Evolutionary conservation across 2,113 vertebrate species (phyloP).

Genomic region (Argyrosomus japonicus): DNA sequence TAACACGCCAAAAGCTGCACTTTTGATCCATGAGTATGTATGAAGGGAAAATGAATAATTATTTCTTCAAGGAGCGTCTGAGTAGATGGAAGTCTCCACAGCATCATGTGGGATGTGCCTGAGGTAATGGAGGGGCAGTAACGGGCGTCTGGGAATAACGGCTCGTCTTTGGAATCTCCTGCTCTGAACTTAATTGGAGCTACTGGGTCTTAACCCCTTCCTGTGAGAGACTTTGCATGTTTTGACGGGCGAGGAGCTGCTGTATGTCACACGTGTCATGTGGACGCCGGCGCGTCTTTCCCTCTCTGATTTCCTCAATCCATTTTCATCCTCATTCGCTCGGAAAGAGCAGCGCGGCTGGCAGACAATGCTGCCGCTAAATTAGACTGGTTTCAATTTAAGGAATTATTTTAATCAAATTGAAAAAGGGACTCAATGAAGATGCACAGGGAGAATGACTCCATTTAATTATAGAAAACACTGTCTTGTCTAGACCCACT

Average conservation of each 20-base stretch:
- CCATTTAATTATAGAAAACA: conserved; percentile 64
- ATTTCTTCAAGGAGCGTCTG: conserved; percentile 71
- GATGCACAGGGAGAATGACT: conserved; percentile 47
- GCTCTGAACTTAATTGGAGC: conserved; percentile 71
- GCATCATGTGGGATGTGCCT: conserved; percentile 54
- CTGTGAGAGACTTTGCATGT: not conserved
- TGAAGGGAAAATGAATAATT: conserved; percentile 67
- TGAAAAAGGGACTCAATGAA: conserved; percentile 56
- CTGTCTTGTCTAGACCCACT: conserved; percentile 36
- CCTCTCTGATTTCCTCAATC: conserved; percentile 19
- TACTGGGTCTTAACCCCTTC: conserved; percentile 63
- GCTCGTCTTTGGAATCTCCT: conserved; percentile 59
- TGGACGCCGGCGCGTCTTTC: not conserved
- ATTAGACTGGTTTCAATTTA: conserved; percentile 71
- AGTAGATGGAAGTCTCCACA: conserved; percentile 59
- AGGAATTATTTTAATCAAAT: conserved; percentile 73
- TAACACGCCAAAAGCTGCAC: conserved; percentile 65
- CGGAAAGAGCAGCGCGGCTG: conserved; percentile 30
- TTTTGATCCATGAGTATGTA: conserved; percentile 60
- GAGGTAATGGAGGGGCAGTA: conserved; percentile 53
- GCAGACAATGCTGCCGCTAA: conserved; percentile 25
- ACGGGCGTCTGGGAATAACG: conserved; percentile 52
- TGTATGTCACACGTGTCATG: not conserved
- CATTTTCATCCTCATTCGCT: conserved; percentile 48
- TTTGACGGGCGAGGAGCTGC: not conserved